These are phyloP conservation scores for Parthenolecanium corni DNA, from an alignment of 2,888 invertebrate genomes.

Conservation along the genomic window DNA sequence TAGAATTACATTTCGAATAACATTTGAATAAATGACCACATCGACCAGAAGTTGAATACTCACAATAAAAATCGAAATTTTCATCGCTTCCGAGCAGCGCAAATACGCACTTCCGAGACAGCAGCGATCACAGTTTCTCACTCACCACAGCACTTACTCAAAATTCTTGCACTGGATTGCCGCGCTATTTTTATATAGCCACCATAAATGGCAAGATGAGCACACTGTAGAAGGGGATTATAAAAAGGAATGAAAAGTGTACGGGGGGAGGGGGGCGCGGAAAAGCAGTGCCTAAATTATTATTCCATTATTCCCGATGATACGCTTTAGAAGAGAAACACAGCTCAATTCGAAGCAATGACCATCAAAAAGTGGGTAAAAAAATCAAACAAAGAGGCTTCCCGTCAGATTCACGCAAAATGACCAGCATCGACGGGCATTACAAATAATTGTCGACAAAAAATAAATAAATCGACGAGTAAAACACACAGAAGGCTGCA, in stretches of 20 bases:
- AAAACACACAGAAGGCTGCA: too few species aligned
- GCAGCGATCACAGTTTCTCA: too few species aligned
- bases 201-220: neutral
- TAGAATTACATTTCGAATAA: too few species aligned
- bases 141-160: neutral
- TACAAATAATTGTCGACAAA: too few species aligned
- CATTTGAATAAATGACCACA: too few species aligned
- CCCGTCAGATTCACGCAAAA: neutral
- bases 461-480: too few species aligned
- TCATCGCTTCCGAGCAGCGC: constrained; percentile 7
- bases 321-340: constrained; percentile 11
- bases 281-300: constrained; percentile 2
- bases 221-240: neutral
- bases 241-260: neutral
- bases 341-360: neutral
- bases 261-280: neutral
- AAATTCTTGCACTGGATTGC: neutral
- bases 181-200: neutral
- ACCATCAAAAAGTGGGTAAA: neutral
- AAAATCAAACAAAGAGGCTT: neutral
- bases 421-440: neutral
- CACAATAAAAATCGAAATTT: constrained; percentile 10
- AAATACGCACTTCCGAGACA: too few species aligned
- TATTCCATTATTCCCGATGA: constrained; percentile 20
- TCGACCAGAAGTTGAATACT: too few species aligned